Base-by-base conservation (phyloP, 2,888 invertebrate genomes). In the Lithodes maja region DNA sequence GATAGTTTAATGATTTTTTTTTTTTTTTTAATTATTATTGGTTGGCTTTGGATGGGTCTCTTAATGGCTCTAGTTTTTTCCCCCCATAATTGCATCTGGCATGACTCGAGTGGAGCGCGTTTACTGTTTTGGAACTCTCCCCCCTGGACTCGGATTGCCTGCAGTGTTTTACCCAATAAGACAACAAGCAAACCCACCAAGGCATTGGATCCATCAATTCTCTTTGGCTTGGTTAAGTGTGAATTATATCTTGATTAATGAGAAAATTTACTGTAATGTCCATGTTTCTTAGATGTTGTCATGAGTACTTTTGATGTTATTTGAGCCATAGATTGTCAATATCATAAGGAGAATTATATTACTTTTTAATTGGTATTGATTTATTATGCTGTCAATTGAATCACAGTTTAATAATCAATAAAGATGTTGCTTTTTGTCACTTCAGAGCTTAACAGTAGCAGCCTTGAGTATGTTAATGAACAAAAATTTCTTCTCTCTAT, bases 401-500 rank as follows among this genome's bases (percentile, higher is more conserved):
- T 77, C 83, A 83, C 87, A 87, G 83, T 88, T 88, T 90, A 87
- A 85, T 87, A 90, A 84, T 90, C 68, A 87, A 87, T 87, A 87
- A 88, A 88, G 77, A 85, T 85, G 87, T 87, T 90, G 90, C 87
- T 85, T 90, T 85, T 90, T 85, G 84, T 87, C 85, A 87, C 90
- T 87, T 90, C 87, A 90, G 90, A 90, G 90, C 90, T 87, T 90
- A 90, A 90, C 87, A 90, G 88, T 90, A 90, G 87, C 90, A 87
- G 90, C 87, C 90, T 90, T 90, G 87, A 90, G 87, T 85, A 85
- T 90, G 84, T 81, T 85, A 85, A 87, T 90, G 87, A 87, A 87
- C 90, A 87, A 85, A 33, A 87, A 87, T 87, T 82, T 90, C 90
- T 86, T 86, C 88, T 88, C 88, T 88, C 84, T 89, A 81, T 89